Base-by-base conservation (phyloP, 1,140 invertebrate genomes). In the Ceratitis capitata region DNA sequence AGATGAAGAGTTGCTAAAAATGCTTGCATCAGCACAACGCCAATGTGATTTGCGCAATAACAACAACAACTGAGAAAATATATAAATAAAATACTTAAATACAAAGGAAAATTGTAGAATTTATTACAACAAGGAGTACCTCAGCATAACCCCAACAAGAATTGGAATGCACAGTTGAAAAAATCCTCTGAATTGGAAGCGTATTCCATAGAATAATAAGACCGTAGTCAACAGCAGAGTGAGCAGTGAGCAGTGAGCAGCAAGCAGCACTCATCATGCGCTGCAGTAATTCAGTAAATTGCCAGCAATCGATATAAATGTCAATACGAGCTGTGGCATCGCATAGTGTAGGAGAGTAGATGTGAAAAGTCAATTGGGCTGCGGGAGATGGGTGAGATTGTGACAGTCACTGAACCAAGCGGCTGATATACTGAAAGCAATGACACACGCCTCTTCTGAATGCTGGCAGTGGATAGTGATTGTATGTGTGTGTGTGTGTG, bases 261-360 rank as follows among this genome's bases (percentile, higher is more conserved):
- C 82, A 14, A 29, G 45, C n/a, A 29, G 26, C 82, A 83, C 47
- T 51, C 16, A 83, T 45, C 82, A 53, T 51, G 47, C 45, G 47
- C 47, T 83, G 82, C 45, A 49, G 47, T 49, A 83, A 83, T 49
- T 53, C 47, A 83, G 82, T 53, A 49, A 83, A 83, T 83, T 83
- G 82, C 82, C 23, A 53, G 82, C 82, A 53, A 83, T 51, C 82
- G 82, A 83, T 83, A 83, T 83, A 83, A 83, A 83, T 83, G 82
- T 53, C 82, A 83, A 83, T 83, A 19, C 23, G 47, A 83, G 19
- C n/a, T 83, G 82, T 12, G 47, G 45, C 51, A 7, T 49, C 47
- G 82, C 51, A 51, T 23, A 39, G 47, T 53, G 82, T 29, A 51
- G 51, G 82, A n/a, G 82, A 51, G 45, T 42, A 26, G 35, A 53